Percentiles rank a stretch among this genome's conserved stretches.
Conservation (phyloP, 2,888 invertebrate genomes). For the Omphaloscelis lunosa region DNA sequence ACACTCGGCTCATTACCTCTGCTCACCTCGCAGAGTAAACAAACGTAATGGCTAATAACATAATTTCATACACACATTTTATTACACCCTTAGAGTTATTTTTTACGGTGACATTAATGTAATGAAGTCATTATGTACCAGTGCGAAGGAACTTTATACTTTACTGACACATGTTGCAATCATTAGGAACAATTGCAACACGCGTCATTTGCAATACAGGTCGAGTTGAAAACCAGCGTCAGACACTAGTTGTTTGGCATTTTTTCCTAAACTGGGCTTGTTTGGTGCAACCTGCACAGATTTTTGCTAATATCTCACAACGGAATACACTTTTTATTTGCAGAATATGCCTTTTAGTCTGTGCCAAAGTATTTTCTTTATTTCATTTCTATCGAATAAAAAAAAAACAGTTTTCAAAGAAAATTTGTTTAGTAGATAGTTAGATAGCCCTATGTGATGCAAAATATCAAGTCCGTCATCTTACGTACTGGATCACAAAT, state of each 20-base stretch:
- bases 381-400: not conserved
- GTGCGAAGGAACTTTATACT: not conserved
- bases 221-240: not conserved
- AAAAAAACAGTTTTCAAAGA: not conserved
- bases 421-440: not conserved
- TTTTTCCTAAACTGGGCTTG: not conserved
- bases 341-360: not conserved
- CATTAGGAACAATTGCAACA: too few species aligned
- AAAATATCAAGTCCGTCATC: not conserved
- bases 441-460: too few species aligned
- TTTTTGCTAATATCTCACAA: not conserved
- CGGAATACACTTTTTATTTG: not conserved
- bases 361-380: not conserved
- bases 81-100: constrained; percentile 42
- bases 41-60: constrained; percentile 52
- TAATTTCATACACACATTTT: constrained; percentile 61
- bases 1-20: constrained; percentile 62
- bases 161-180: constrained; percentile 5
- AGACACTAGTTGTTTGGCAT: not conserved
- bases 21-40: constrained; percentile 49
- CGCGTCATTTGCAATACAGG: not conserved
- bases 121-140: constrained; percentile 40
- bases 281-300: not conserved
- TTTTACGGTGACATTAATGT: constrained; percentile 44
- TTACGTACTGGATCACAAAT: not conserved